Conservation (phyloP, 1,140 invertebrate species). For the Calephelis nemesis region DNA sequence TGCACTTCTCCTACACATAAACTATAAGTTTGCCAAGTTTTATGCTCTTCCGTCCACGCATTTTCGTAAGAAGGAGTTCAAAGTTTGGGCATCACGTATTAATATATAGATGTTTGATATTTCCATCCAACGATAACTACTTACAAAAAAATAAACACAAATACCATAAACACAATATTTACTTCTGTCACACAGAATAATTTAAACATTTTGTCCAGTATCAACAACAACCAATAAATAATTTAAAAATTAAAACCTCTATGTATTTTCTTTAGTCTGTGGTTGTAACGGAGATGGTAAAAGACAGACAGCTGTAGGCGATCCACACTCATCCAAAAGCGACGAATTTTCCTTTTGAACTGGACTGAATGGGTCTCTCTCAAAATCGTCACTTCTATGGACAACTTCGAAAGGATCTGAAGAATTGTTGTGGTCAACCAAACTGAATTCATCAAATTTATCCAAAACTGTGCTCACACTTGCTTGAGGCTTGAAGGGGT, state of each 20-base stretch:
- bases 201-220: not conserved
- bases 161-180: not conserved
- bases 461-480: slow-evolving; percentile 43
- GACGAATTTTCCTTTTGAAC: slow-evolving; percentile 51
- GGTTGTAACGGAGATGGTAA: slow-evolving; percentile 83
- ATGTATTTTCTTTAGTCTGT: slow-evolving; percentile 49
- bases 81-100: too few relatives aligned
- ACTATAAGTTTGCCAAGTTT: too few relatives aligned
- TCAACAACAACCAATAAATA: slow-evolving; percentile 4
- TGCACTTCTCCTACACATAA: too few relatives aligned
- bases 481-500: slow-evolving; percentile 51
- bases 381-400: slow-evolving; percentile 39
- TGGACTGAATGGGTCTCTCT: slow-evolving; percentile 36
- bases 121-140: too few relatives aligned
- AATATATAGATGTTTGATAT: too few relatives aligned
- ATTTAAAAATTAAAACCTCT: slow-evolving; percentile 25
- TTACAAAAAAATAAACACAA: not conserved
- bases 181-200: slow-evolving; percentile 9
- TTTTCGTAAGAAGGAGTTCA: too few relatives aligned
- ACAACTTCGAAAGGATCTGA: slow-evolving; percentile 35
- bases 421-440: slow-evolving; percentile 36
- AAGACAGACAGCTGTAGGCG: slow-evolving; percentile 79
- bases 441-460: slow-evolving; percentile 59
- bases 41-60: too few relatives aligned
- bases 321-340: slow-evolving; percentile 81